Base-by-base conservation (phyloP, 2,113 vertebrate genomes). In the Equus quagga region DNA sequence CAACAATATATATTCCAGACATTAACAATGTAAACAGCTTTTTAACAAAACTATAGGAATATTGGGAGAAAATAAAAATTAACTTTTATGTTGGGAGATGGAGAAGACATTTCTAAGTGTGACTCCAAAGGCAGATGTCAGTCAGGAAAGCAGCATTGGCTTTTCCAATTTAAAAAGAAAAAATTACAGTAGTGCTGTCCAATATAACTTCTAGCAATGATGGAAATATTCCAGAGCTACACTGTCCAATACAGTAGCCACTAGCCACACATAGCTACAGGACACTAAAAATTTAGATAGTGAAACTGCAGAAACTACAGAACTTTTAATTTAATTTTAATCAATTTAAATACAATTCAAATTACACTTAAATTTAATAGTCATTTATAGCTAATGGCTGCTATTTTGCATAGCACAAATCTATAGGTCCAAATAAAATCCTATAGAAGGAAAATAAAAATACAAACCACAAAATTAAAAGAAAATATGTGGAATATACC, bases 181-280 rank as follows among this genome's bases (percentile, higher is more conserved):
- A 62, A 85, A 19, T 15, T 49, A 23, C 73, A n/a, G 12, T 46
- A 79, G 5, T 90, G 12, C 7, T 49, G 17, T 56, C 8, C 41
- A 98, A 31, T 82, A 56, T 24, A 86, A 83, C 3, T 70, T 82
- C 94, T 10, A 94, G 18, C 28, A 46, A 41, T 94, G 28, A 96
- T 44, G 23, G 24, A 96, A 94, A 87, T 64, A 10, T 95, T 54
- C 33, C 26, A 51, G 49, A 70, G 15, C 23, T 82, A 33, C 4
- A 41, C 6, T 70, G 24, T 65, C 21, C 49, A 75, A 14, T 17
- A 75, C 23, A 75, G 51, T 86, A 67, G 6, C 33, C 54, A 41
- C 18, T 73, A 73, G 21, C 19, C 14, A 70, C 17, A 46, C 0
- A 33, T 28, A 89, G 23, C 18, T 67, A 80, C 5, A 31, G 21